Evolutionary conservation across 2,113 vertebrate genomes (phyloP).

Genomic region (Eclectus roratus): DNA sequence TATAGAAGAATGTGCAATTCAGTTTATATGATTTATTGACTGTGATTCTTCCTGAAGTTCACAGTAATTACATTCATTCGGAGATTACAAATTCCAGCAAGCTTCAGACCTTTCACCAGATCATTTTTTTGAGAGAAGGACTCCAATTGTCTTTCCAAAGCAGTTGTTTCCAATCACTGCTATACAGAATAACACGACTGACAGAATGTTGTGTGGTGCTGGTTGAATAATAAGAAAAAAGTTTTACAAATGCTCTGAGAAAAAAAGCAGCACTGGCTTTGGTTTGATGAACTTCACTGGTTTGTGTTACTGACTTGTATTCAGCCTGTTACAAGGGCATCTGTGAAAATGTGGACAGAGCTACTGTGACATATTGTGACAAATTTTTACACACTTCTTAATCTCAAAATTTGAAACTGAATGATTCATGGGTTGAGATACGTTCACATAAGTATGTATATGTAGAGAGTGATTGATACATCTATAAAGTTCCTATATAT

Average conservation of each 20-base stretch:
- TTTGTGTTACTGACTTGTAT: neutral
- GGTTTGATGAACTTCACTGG: neutral
- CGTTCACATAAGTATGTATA: neutral
- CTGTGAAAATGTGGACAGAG: neutral
- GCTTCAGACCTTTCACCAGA: neutral
- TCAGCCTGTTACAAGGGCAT: neutral
- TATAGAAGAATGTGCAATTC: neutral
- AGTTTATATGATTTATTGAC: neutral
- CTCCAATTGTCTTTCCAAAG: neutral
- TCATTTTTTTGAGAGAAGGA: neutral
- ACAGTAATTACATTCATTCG: neutral
- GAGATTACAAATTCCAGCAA: neutral
- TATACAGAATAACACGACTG: neutral
- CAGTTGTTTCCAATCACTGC: neutral
- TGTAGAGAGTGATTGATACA: too few species aligned
- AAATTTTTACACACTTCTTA: neutral
- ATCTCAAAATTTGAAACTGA: neutral
- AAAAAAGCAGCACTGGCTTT: neutral
- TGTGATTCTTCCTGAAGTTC: neutral
- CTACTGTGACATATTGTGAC: neutral
- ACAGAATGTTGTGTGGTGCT: neutral
- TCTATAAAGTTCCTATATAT: neutral
- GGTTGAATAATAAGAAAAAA: neutral
- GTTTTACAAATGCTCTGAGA: neutral
- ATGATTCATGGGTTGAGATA: neutral